These are phyloP conservation scores for Cyaniris semiargus DNA, from an alignment of 2,888 invertebrate species.

Conservation along the genomic window DNA sequence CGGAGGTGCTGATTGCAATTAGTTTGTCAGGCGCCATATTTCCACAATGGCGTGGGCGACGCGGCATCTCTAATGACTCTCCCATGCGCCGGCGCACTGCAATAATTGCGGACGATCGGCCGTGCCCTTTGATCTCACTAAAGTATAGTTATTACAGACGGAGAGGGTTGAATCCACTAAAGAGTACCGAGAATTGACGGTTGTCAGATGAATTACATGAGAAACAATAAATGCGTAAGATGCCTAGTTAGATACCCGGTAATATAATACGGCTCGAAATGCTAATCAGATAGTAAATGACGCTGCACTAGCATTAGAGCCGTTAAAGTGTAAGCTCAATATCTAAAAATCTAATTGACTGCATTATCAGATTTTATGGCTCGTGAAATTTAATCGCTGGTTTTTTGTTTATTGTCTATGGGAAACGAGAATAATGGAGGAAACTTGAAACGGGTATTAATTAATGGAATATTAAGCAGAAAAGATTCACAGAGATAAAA, in stretches of 20 bases:
- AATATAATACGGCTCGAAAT: constrained; percentile 26
- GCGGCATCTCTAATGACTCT: constrained; percentile 65
- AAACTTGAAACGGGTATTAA: constrained; percentile 14
- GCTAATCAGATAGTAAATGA: constrained; percentile 28
- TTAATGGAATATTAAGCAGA: not conserved
- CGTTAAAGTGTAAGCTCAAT: constrained; percentile 17
- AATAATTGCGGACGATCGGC: constrained; percentile 75
- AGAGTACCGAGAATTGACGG: constrained; percentile 58
- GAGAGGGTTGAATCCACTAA: constrained; percentile 75
- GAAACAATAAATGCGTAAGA: constrained; percentile 66
- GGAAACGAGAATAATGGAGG: constrained; percentile 5
- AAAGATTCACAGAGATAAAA: not conserved
- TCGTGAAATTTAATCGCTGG: constrained; percentile 15
- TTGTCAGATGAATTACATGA: constrained; percentile 72
- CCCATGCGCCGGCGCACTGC: constrained; percentile 66
- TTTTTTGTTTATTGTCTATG: constrained; percentile 1
- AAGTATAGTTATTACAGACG: constrained; percentile 75
- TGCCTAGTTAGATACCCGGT: constrained; percentile 53
- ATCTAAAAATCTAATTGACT: constrained; percentile 14
- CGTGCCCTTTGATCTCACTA: constrained; percentile 75
- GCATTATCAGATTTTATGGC: constrained; percentile 17
- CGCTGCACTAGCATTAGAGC: not conserved
- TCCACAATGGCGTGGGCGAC: constrained; percentile 53
- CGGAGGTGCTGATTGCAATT: constrained; percentile 67
- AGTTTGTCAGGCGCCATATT: constrained; percentile 66